phyloP scores from a whole-genome alignment of 2,888 invertebrate genomes.

The Lycia hirtaria region DNA sequence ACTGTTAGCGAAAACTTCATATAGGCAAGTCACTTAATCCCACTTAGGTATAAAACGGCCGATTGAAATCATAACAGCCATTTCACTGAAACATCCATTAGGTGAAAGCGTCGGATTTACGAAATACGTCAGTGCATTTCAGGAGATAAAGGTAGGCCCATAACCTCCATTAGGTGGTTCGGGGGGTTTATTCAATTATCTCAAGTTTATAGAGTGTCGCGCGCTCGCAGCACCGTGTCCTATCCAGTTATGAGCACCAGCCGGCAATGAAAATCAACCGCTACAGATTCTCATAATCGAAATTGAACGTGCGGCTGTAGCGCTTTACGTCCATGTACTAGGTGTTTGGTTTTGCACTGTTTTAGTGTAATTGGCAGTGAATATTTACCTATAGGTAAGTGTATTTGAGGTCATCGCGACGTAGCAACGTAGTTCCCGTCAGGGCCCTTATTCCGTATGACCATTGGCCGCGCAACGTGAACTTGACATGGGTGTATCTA shows the following conservation, averaged over 20 bases:
- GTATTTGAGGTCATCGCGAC: background rate
- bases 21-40: background rate
- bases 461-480: too few species aligned
- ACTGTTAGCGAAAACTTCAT: background rate
- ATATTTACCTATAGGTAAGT: too few species aligned
- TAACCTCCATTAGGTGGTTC: slow-evolving; percentile 59
- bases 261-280: slow-evolving; percentile 32
- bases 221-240: slow-evolving; percentile 47
- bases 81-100: slow-evolving; percentile 24
- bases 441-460: too few species aligned
- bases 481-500: too few species aligned
- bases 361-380: background rate
- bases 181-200: slow-evolving; percentile 63
- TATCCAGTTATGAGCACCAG: slow-evolving; percentile 50
- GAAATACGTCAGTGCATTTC: slow-evolving; percentile 29
- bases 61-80: slow-evolving; percentile 17
- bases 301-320: slow-evolving; percentile 25
- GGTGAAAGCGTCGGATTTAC: slow-evolving; percentile 8
- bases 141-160: slow-evolving; percentile 42
- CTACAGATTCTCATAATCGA: slow-evolving; percentile 34
- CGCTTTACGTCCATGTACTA: slow-evolving; percentile 15
- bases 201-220: slow-evolving; percentile 54
- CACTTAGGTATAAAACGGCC: slow-evolving; percentile 5
- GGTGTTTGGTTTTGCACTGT: background rate
- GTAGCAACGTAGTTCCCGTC: too few species aligned